phyloP scores from a whole-genome alignment of 2,888 invertebrate genomes.

The Plagodis dolabraria region DNA sequence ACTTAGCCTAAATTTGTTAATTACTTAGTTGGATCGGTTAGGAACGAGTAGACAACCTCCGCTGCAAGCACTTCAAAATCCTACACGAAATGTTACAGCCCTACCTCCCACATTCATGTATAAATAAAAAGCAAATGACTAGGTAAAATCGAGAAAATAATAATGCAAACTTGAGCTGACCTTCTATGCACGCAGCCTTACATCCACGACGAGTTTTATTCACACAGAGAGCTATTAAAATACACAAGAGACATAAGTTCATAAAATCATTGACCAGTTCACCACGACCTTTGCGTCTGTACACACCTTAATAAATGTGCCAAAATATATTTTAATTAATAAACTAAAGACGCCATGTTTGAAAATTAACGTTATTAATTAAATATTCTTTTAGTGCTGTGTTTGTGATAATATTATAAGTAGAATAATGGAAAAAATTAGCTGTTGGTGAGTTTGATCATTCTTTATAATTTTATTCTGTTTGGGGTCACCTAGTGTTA shows the following conservation, averaged over 20 bases:
- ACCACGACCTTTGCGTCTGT: conserved; percentile 7
- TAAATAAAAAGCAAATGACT: too few species aligned
- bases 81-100: too few species aligned
- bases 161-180: not conserved
- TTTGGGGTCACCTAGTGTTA: not conserved
- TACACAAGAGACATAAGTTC: not conserved
- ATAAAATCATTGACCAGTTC: conserved; percentile 6
- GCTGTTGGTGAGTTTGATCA: conserved; percentile 10
- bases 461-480: not conserved
- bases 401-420: conserved; percentile 12
- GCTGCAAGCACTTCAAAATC: too few species aligned
- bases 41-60: too few species aligned
- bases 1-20: too few species aligned
- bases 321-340: conserved; percentile 5
- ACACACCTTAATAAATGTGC: conserved; percentile 4
- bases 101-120: too few species aligned
- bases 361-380: not conserved
- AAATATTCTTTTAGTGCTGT: conserved; percentile 6
- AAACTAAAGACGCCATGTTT: conserved; percentile 9
- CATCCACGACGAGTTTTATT: not conserved
- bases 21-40: too few species aligned
- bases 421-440: conserved; percentile 6
- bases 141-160: too few species aligned
- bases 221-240: not conserved
- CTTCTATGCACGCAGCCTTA: not conserved